A percentile compares a stretch with the other conserved stretches of the same genome.
Evolutionary conservation across 2,888 invertebrate genomes (phyloP).

Genomic region (Ceramica pisi): DNA sequence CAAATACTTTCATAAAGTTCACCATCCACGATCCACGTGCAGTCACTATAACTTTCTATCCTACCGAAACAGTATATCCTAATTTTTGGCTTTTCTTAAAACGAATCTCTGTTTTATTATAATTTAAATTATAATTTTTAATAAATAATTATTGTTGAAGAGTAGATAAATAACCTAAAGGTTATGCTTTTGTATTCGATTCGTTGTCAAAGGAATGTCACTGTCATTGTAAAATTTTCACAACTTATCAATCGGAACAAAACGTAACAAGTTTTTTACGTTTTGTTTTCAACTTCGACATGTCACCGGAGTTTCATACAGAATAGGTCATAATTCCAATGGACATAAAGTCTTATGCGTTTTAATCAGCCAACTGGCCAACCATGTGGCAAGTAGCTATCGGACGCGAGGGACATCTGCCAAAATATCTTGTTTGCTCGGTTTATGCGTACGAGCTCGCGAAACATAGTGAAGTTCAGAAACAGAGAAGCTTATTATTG

Average conservation of each 20-base stretch:
- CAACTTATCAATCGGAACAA: not conserved
- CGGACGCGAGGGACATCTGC: not conserved
- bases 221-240: constrained; percentile 13
- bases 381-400: not conserved
- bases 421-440: not conserved
- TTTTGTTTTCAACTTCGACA: constrained; percentile 26
- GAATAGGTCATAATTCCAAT: too few species aligned
- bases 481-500: not conserved
- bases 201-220: constrained; percentile 42
- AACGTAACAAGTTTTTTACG: constrained; percentile 17
- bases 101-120: not conserved
- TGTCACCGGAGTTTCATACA: not conserved
- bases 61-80: not conserved
- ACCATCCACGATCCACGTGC: constrained; percentile 25
- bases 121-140: not conserved
- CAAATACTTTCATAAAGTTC: constrained; percentile 9
- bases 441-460: not conserved
- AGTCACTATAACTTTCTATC: not conserved
- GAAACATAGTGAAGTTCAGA: not conserved
- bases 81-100: not conserved
- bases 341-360: not conserved
- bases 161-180: constrained; percentile 27
- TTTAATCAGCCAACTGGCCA: not conserved
- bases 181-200: constrained; percentile 53
- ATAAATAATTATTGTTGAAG: not conserved